These are phyloP conservation scores for Grantiella picta DNA, from an alignment of 2,113 vertebrate genomes.

Conservation along the genomic window DNA sequence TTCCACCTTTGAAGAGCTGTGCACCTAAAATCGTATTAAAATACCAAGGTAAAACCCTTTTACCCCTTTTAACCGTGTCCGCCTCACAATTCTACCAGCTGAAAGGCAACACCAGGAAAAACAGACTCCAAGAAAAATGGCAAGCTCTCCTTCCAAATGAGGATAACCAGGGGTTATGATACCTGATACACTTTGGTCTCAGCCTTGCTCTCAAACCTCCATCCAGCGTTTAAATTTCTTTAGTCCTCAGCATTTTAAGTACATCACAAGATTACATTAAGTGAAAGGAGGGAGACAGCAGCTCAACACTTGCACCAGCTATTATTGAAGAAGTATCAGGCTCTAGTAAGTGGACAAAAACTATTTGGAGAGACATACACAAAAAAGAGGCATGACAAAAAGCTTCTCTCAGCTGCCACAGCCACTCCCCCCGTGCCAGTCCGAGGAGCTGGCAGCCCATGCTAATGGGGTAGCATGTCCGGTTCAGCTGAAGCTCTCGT, in stretches of 20 bases:
- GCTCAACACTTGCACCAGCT: not conserved
- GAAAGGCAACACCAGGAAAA: not conserved
- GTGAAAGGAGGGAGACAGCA: not conserved
- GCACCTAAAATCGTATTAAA: no score
- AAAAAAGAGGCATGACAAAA: not conserved
- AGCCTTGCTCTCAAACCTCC: not conserved
- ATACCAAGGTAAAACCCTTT: no score
- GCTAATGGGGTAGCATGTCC: not conserved
- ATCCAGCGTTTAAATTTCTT: not conserved
- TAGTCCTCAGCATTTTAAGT: not conserved
- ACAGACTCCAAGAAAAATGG: not conserved
- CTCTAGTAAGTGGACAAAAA: not conserved
- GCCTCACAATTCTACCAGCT: no score
- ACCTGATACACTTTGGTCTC: not conserved
- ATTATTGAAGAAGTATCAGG: not conserved
- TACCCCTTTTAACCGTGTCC: no score
- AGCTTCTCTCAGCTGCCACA: slow-evolving; percentile 6
- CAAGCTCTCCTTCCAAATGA: not conserved
- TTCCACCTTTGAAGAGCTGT: no score
- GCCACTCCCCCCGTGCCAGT: not conserved
- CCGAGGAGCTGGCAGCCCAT: not conserved
- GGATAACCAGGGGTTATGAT: not conserved
- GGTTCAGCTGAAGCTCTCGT: not conserved
- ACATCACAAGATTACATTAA: not conserved
- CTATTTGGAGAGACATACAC: not conserved